A percentile compares a stretch with the other conserved stretches of the same genome.
Evolutionary conservation across 2,888 invertebrate species (phyloP).

Genomic region (Leptarthrus brevirostris): DNA sequence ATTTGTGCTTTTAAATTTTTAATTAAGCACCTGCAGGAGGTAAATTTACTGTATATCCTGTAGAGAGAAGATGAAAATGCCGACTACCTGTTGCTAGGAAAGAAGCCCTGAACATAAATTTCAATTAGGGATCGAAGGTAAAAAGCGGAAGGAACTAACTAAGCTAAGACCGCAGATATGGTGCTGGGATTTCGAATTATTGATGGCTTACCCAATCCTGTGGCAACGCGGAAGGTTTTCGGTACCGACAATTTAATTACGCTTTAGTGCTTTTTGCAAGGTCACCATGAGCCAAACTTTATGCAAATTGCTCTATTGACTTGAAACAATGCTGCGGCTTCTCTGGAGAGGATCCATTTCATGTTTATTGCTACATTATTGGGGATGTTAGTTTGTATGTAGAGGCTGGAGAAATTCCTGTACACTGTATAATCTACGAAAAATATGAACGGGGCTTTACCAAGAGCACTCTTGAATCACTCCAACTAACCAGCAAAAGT

Average conservation of each 20-base stretch:
- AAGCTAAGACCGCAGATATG: conserved; percentile 3
- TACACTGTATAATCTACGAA: too few species aligned
- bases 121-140: conserved; percentile 43
- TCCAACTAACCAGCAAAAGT: background rate
- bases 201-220: conserved; percentile 1
- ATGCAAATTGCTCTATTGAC: background rate
- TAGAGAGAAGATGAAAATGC: background rate
- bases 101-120: conserved; percentile 33
- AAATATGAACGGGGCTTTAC: background rate
- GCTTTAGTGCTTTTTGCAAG: conserved; percentile 2
- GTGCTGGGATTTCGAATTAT: conserved; percentile 1
- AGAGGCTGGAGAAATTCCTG: too few species aligned
- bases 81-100: conserved; percentile 19
- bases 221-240: background rate
- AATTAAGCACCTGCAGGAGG: conserved; percentile 44
- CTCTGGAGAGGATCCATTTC: background rate
- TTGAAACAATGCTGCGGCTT: background rate
- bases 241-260: background rate
- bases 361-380: background rate
- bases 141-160: conserved; percentile 34
- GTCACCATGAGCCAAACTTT: background rate
- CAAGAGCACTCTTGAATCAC: background rate
- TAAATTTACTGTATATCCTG: conserved; percentile 12
- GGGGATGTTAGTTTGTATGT: too few species aligned
- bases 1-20: conserved; percentile 44